Evolutionary conservation across 2,888 invertebrate species (phyloP).

Genomic region (Eupithecia subumbrata): DNA sequence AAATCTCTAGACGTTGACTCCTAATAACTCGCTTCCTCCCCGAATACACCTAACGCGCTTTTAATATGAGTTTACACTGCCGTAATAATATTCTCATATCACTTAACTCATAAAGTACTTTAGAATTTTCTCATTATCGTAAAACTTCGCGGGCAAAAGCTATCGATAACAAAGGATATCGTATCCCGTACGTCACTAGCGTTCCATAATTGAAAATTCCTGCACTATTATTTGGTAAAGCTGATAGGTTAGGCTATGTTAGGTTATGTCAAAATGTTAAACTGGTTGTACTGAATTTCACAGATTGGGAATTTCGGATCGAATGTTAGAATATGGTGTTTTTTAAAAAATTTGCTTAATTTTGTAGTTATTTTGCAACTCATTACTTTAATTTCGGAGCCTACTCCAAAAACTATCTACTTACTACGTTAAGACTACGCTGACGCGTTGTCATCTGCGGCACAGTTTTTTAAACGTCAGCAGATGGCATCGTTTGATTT

Average conservation of each 20-base stretch:
- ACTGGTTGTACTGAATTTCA: slow-evolving; percentile 16
- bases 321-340: not conserved
- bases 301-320: not conserved
- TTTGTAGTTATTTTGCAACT: too few relatives aligned
- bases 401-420: too few relatives aligned
- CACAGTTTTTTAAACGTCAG: too few relatives aligned
- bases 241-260: not conserved
- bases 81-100: not conserved
- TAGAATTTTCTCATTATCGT: slow-evolving; percentile 7
- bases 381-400: too few relatives aligned
- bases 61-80: not conserved
- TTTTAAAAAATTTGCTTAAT: too few relatives aligned
- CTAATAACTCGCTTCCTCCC: not conserved
- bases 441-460: too few relatives aligned
- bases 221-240: slow-evolving; percentile 20
- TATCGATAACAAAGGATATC: slow-evolving; percentile 32
- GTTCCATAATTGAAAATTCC: slow-evolving; percentile 40
- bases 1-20: not conserved
- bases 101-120: not conserved
- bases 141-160: not conserved
- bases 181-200: slow-evolving; percentile 31
- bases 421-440: too few relatives aligned
- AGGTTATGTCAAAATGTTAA: slow-evolving; percentile 29
- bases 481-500: too few relatives aligned
- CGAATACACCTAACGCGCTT: not conserved